A percentile compares a stretch with the other conserved stretches of the same genome.
Conservation (phyloP, 2,113 vertebrate genomes). For the Orthonyx spaldingii region DNA sequence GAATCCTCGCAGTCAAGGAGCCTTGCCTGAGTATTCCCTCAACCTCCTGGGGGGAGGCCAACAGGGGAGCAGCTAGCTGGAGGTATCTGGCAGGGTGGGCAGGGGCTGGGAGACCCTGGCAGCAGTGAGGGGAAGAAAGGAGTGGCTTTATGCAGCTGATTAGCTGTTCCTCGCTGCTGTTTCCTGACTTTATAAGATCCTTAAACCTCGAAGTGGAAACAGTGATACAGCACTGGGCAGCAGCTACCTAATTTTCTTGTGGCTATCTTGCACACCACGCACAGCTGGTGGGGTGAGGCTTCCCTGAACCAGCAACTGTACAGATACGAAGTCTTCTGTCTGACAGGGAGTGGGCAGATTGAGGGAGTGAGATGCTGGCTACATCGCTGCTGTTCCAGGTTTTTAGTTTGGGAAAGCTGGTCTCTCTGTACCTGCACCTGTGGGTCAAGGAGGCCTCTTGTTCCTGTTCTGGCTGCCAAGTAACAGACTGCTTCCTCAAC, state of each 20-base stretch:
- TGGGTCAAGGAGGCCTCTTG: not conserved
- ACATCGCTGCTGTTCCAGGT: not conserved
- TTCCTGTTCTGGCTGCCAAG: not conserved
- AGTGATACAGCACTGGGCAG: not conserved
- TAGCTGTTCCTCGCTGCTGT: not conserved
- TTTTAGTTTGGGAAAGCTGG: not conserved
- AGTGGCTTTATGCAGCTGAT: not conserved
- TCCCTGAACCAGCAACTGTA: not conserved
- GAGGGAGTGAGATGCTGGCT: not conserved
- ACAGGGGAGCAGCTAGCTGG: not conserved
- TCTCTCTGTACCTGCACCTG: not conserved
- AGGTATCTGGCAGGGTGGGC: not conserved
- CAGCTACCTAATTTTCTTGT: not conserved
- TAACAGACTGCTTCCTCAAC: not conserved
- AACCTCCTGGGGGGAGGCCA: not conserved
- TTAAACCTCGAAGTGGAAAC: slow-evolving; percentile 12
- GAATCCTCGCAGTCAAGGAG: not conserved
- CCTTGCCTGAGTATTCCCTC: not conserved
- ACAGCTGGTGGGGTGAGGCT: not conserved
- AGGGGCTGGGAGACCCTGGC: fast-evolving
- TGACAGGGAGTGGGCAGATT: not conserved
- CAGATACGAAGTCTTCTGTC: not conserved
- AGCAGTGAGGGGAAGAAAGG: not conserved
- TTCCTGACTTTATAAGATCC: not conserved
- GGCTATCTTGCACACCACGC: not conserved